Conservation (phyloP, 2,888 invertebrate genomes). For the Scaptomyza polygonia region DNA sequence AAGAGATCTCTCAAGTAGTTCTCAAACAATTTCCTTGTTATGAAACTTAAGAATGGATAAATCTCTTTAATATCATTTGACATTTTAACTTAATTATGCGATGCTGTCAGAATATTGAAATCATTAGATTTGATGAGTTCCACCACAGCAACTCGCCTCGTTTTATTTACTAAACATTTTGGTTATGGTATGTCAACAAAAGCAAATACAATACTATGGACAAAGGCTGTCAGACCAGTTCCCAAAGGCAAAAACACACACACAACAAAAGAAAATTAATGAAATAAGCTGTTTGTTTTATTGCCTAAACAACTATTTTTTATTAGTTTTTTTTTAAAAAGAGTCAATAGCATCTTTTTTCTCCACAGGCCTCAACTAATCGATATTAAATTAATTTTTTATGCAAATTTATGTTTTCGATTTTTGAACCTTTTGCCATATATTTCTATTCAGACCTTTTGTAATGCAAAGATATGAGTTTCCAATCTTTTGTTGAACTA, state of each 20-base stretch:
- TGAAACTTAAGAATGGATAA: not conserved
- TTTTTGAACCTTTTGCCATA: constrained; percentile 31
- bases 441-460: constrained; percentile 13
- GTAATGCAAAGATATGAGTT: constrained; percentile 43
- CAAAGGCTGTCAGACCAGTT: constrained; percentile 66
- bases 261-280: constrained; percentile 5
- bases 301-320: constrained; percentile 21
- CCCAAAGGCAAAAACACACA: constrained; percentile 26
- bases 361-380: constrained; percentile 11
- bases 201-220: constrained; percentile 39
- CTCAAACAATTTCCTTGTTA: not conserved
- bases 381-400: constrained; percentile 52
- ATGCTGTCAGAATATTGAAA: constrained; percentile 36
- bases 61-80: constrained; percentile 31
- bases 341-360: not conserved
- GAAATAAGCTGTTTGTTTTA: constrained; percentile 54
- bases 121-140: constrained; percentile 35
- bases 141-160: constrained; percentile 10
- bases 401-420: constrained; percentile 55
- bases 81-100: constrained; percentile 49
- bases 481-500: not conserved
- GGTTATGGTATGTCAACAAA: constrained; percentile 18
- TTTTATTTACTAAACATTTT: not conserved
- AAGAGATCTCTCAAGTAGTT: constrained; percentile 19
- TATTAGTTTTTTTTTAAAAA: constrained; percentile 13